Conservation (phyloP, 53 echinoderm and acorn worm genomes). For the Zoroaster sp. region DNA sequence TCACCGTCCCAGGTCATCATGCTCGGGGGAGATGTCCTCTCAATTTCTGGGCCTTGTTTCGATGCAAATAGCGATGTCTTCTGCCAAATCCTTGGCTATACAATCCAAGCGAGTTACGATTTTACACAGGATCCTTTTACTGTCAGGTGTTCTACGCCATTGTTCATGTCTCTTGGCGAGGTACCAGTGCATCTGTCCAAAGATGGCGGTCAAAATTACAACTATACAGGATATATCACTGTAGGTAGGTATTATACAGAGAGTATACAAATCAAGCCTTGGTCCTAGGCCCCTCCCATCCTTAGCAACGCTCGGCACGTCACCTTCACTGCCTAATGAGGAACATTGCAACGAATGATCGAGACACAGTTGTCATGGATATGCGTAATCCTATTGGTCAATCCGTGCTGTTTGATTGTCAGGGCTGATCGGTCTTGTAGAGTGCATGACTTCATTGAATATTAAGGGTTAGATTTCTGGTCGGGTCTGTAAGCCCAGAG, state of each 20-base stretch:
- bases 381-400: no score
- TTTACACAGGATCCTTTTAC: slow-evolving; percentile 70
- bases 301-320: no score
- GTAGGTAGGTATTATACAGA: slow-evolving; percentile 62
- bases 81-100: slow-evolving; percentile 72
- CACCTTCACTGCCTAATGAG: no score
- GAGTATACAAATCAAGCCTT: background rate
- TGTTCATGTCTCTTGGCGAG: slow-evolving; percentile 69
- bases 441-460: no score
- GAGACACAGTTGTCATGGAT: no score
- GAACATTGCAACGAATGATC: no score
- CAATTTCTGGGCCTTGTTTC: slow-evolving; percentile 93
- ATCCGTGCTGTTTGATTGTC: no score
- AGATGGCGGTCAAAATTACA: slow-evolving; percentile 71
- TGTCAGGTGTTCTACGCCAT: slow-evolving; percentile 83
- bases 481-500: no score
- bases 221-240: slow-evolving; percentile 64
- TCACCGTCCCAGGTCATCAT: slow-evolving; percentile 75
- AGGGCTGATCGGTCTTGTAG: no score
- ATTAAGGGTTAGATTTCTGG: no score
- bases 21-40: slow-evolving; percentile 92
- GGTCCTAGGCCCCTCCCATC: no score
- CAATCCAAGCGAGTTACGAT: slow-evolving; percentile 72
- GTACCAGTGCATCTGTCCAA: slow-evolving; percentile 68
- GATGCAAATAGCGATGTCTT: slow-evolving; percentile 61